Conservation (phyloP, 2,113 vertebrate genomes). For the Anhinga rufa region DNA sequence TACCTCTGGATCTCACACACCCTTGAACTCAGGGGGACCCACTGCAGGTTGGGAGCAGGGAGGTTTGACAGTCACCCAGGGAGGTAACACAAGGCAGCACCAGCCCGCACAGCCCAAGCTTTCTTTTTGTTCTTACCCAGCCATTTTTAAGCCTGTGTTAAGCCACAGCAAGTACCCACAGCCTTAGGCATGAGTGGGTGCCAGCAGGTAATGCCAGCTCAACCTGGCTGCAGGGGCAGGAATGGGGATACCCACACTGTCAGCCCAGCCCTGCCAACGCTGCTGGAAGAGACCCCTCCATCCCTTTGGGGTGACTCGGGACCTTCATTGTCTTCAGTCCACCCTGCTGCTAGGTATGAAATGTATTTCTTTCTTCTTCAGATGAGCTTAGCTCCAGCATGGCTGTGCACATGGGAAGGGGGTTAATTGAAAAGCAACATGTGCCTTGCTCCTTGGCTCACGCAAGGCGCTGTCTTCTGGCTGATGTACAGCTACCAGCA, state of each 20-base stretch:
- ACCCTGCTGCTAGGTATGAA: fast-evolving
- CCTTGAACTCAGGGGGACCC: neutral
- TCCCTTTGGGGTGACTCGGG: neutral
- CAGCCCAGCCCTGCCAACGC: neutral
- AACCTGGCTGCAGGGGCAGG: neutral
- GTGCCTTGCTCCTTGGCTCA: neutral
- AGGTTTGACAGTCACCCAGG: neutral
- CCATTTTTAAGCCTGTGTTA: neutral
- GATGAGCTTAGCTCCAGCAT: neutral
- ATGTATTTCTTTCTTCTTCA: neutral
- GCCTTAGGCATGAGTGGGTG: neutral
- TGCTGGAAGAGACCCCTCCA: neutral
- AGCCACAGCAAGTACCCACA: neutral
- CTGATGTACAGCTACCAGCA: neutral
- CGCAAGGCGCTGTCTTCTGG: neutral
- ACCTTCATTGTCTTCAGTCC: neutral
- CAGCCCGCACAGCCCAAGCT: neutral
- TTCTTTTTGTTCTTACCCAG: neutral
- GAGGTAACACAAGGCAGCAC: neutral
- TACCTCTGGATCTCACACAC: neutral
- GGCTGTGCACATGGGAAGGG: neutral
- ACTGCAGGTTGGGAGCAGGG: neutral
- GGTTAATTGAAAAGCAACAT: neutral
- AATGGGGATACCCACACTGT: neutral
- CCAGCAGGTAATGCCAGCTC: neutral